Evolutionary conservation across 2,888 invertebrate species (phyloP), one percentile per base, ranked within the genome.

Genomic region (Thymelicus lineola): DNA sequence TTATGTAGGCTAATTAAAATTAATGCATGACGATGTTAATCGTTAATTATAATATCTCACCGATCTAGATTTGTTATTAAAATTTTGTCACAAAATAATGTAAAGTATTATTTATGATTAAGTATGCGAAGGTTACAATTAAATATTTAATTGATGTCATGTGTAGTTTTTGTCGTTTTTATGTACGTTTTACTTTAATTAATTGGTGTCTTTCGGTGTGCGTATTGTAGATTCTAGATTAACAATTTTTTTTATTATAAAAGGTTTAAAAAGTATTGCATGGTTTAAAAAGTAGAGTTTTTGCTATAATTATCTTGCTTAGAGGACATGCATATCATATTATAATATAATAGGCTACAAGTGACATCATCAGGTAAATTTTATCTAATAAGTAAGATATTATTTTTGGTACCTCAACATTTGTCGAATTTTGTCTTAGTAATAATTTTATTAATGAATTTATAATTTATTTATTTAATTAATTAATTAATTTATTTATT

Each of bases 1-100:
- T 9, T 9, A 4, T 38, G 55, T 55, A 55, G 28, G 17, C 17
- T 2, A 15, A 55, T 28, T 35, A 57, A 55, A 57, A 9, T 57
- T 57, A 17, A 6, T 38, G 48, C 66, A 66, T 46, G 64, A 9
- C 28, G 14, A 15, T 6, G 10, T 17, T 42, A 58, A 66, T 59
- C 36, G 15, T 28, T n/a, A 38, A 50, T 50, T 20, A n/a, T n/a
- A n/a, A n/a, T n/a, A 59, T 59, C 46, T 17, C n/a, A 59, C 7
- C 2, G 42, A 48, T 50, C 48, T 66, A 6, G 45, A 15, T 6
- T 6, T 15, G 0, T 46, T 12, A 35, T 55, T 45, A 20, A 46
- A 57, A 7, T 58, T 9, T 28, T 9, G 36, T 59, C 35, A 1
- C 12, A 14, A 46, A 38, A 48, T 45, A 28, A 14, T 46, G n/a